These are phyloP conservation scores for Caenorhabditis uteleia DNA, from an alignment of 2,888 invertebrate species.

Conservation along the genomic window DNA sequence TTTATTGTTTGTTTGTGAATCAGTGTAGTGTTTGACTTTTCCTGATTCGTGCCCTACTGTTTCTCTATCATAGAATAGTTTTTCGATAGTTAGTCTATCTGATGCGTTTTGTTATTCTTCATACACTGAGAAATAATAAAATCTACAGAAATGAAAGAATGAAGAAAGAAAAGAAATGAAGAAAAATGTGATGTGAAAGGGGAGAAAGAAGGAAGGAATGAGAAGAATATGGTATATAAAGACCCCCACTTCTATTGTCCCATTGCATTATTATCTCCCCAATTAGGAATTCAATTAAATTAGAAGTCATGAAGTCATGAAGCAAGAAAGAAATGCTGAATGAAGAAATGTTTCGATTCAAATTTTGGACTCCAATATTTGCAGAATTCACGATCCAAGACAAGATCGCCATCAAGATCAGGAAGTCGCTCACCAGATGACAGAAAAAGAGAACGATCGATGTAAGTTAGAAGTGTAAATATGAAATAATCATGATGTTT, in stretches of 20 bases:
- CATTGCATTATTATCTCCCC: too few species aligned
- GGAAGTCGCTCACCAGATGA: conserved; percentile 15
- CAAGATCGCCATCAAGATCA: conserved; percentile 15
- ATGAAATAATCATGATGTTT: background rate
- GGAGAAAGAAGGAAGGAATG: conserved; percentile 3
- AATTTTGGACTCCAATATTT: conserved; percentile 3
- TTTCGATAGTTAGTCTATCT: too few species aligned
- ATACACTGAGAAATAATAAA: background rate
- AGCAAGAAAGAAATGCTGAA: background rate
- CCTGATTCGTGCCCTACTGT: too few species aligned
- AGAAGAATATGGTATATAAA: background rate
- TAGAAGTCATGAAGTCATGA: background rate
- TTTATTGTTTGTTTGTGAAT: background rate
- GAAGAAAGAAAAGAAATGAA: conserved; percentile 7
- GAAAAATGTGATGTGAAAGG: background rate
- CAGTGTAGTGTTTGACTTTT: too few species aligned
- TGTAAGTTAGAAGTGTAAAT: too few species aligned
- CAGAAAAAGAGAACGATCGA: conserved; percentile 8
- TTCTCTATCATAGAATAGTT: too few species aligned
- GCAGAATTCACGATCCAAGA: conserved; percentile 17
- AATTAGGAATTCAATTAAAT: too few species aligned
- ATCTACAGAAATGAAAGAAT: background rate
- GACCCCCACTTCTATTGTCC: background rate
- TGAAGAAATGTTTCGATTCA: background rate
- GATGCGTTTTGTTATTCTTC: background rate